phyloP scores from a whole-genome alignment of 1,140 invertebrate genomes.

The Leptopilina boulardi region DNA sequence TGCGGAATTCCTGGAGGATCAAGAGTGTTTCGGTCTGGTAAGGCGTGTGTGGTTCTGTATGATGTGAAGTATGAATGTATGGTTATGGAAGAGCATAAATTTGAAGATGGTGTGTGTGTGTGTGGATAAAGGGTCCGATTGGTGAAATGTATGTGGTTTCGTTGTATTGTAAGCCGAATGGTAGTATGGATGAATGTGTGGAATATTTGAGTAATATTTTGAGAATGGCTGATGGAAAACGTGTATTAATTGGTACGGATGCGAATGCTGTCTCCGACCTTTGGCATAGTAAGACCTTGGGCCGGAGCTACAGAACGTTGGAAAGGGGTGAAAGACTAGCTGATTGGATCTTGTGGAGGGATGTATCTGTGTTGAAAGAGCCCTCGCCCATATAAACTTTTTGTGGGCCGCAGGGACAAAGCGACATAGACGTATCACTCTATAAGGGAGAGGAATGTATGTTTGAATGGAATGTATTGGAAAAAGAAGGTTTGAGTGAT shows the following conservation, averaged over 20 bases:
- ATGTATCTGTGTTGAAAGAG: conserved; percentile 38
- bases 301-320: no score
- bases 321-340: no score
- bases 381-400: conserved; percentile 34
- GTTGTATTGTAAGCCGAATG: not conserved
- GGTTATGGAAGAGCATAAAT: not conserved
- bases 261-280: not conserved
- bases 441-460: no score
- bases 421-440: conserved; percentile 42
- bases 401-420: conserved; percentile 38
- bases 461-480: not conserved
- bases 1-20: not conserved
- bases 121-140: not conserved
- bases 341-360: not conserved
- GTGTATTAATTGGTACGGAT: not conserved
- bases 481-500: conserved; percentile 27
- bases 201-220: not conserved
- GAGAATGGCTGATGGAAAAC: not conserved
- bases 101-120: not conserved
- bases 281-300: not conserved
- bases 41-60: not conserved
- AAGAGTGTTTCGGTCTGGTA: not conserved
- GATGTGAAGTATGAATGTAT: not conserved
- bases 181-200: not conserved
- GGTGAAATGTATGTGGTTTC: not conserved